A percentile compares a stretch with the other conserved stretches of the same genome.
phyloP scores from a whole-genome alignment of 2,797 vertebrate species.

The Heteromormyrus szaboi region DNA sequence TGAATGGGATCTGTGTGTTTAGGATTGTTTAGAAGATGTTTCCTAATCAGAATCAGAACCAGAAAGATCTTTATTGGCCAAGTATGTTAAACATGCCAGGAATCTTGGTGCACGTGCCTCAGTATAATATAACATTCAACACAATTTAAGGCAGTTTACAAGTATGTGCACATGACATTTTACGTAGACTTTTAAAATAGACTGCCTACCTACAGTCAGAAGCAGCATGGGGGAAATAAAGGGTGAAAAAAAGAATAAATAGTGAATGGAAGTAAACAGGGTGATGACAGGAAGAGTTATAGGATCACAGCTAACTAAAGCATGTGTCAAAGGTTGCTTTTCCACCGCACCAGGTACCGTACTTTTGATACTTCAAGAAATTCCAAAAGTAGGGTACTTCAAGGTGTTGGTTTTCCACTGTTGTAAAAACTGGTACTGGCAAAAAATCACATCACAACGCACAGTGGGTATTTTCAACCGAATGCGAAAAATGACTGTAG shows the following conservation, averaged over 20 bases:
- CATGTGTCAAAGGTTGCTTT: not conserved
- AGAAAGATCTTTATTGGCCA: not conserved
- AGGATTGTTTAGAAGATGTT: not conserved
- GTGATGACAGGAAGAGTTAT: not conserved
- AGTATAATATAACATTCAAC: not conserved
- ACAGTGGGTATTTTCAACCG: not conserved
- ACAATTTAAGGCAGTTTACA: not conserved
- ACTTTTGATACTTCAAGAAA: too few relatives aligned
- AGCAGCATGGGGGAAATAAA: not conserved
- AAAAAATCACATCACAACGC: not conserved
- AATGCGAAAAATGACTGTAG: not conserved
- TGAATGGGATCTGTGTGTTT: not conserved
- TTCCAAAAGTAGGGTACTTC: too few relatives aligned
- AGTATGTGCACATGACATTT: not conserved
- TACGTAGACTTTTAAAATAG: not conserved
- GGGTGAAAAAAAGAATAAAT: not conserved
- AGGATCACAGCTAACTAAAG: not conserved
- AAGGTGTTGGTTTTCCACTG: not conserved
- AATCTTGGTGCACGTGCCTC: not conserved
- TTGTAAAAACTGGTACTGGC: not conserved
- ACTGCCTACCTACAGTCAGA: not conserved
- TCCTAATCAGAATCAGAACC: not conserved
- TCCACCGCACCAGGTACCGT: too few relatives aligned
- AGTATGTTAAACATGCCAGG: not conserved
- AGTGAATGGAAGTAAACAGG: not conserved